Conservation (phyloP, 2,888 invertebrate genomes). For the Suillia variegata region DNA sequence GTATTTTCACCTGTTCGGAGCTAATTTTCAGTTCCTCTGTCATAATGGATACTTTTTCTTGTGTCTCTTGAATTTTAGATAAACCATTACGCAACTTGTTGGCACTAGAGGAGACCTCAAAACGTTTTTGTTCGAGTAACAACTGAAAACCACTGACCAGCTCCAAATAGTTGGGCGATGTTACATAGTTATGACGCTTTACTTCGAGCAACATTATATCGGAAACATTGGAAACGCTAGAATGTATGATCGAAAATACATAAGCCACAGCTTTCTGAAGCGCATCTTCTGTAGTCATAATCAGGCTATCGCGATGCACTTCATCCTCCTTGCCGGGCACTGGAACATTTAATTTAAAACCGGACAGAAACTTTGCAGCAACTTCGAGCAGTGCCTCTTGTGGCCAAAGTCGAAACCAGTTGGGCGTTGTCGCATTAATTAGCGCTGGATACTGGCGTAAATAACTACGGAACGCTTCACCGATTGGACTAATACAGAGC, state of each 20-base stretch:
- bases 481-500: slow-evolving; percentile 88
- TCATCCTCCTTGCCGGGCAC: slow-evolving; percentile 67
- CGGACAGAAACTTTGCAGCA: slow-evolving; percentile 78
- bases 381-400: slow-evolving; percentile 87
- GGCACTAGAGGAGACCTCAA: slow-evolving; percentile 73
- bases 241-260: slow-evolving; percentile 82
- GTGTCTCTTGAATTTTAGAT: slow-evolving; percentile 86
- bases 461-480: slow-evolving; percentile 78
- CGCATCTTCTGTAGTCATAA: slow-evolving; percentile 64
- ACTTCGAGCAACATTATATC: slow-evolving; percentile 76
- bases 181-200: slow-evolving; percentile 84
- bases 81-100: slow-evolving; percentile 83
- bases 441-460: slow-evolving; percentile 87
- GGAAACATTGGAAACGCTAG: slow-evolving; percentile 77
- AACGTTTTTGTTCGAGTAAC: slow-evolving; percentile 74
- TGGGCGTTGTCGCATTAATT: slow-evolving; percentile 85
- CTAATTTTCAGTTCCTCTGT: slow-evolving; percentile 80
- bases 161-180: slow-evolving; percentile 86
- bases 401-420: slow-evolving; percentile 92
- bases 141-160: slow-evolving; percentile 82
- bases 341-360: slow-evolving; percentile 73
- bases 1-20: slow-evolving; percentile 72
- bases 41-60: slow-evolving; percentile 81
- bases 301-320: slow-evolving; percentile 39
- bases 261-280: slow-evolving; percentile 72